Evolutionary conservation across 2,888 invertebrate species (phyloP), one percentile per base, ranked within the genome.

Genomic region (Megastigmus dorsalis): DNA sequence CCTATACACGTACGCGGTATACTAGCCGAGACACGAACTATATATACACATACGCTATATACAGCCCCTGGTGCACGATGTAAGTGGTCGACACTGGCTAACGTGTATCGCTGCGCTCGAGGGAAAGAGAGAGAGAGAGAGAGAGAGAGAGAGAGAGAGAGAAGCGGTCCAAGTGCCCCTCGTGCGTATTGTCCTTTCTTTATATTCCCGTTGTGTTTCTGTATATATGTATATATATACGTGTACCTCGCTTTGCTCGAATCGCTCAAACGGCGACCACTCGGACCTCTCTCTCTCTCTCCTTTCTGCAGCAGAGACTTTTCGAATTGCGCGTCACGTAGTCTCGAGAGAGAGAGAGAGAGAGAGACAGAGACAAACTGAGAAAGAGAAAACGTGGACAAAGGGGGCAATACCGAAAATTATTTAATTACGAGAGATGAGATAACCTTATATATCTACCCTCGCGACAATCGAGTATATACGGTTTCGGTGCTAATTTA

Each of bases 161-260:
- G n/a, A n/a, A n/a, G n/a, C n/a, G n/a, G 7, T 18, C 5, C 6
- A 23, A 13, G 20, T 6, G 7, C n/a, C 28, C 5, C 15, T n/a
- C n/a, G n/a, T n/a, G n/a, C n/a, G n/a, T n/a, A n/a, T n/a, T 38
- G 57, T 59, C 41, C 28, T 23, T 41, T 59, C 41, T 41, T 59
- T 59, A 15, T 33, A 33, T 33, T 33, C 33, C 33, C n/a, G 33
- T 10, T 6, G 33, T 10, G 6, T 10, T 33, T 10, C 33, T n/a
- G n/a, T n/a, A n/a, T n/a, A n/a, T n/a, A n/a, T n/a, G n/a, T 33
- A 33, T 20, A 2, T n/a, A 48, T 48, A 10, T 2, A 20, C 23
- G 45, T 36, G 55, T n/a, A 13, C 5, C n/a, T 20, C 57, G 13
- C n/a, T n/a, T n/a, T 7, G 26, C 36, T 6, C 36, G 2, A 4